Percentiles rank a stretch among this genome's conserved stretches.
Conservation (phyloP, 2,113 vertebrate genomes). For the Chionomys nivalis region DNA sequence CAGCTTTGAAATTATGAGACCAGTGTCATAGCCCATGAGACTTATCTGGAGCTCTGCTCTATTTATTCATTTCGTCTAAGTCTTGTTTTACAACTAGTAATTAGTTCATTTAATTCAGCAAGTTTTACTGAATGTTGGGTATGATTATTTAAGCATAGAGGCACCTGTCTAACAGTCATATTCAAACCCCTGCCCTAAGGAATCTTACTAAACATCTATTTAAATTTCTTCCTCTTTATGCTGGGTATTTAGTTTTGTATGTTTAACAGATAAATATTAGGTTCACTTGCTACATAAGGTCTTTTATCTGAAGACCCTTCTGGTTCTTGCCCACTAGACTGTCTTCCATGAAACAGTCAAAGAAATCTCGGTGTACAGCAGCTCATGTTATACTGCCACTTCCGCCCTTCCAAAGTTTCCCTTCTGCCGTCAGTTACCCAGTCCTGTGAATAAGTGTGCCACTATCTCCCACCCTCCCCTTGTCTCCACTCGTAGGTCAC, state of each 20-base stretch:
- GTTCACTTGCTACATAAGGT: neutral
- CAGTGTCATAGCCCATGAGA: neutral
- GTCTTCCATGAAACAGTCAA: neutral
- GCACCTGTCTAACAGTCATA: neutral
- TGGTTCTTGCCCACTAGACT: neutral
- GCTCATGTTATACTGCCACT: neutral
- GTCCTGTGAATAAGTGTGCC: neutral
- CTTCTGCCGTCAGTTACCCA: neutral
- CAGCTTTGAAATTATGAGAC: neutral
- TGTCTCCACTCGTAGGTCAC: neutral
- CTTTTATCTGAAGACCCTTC: neutral
- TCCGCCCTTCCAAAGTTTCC: neutral
- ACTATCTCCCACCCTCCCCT: accelerated
- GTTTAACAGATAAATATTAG: constrained; percentile 15
- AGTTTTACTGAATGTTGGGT: neutral
- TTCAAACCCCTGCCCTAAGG: neutral
- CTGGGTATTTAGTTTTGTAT: neutral
- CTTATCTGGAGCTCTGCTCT: neutral
- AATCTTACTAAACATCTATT: neutral
- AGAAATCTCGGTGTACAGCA: neutral
- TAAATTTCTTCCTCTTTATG: neutral
- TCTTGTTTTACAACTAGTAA: constrained; percentile 45
- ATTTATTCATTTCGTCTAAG: constrained; percentile 1
- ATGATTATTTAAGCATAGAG: neutral
- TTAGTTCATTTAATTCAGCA: constrained; percentile 40